Conservation (phyloP, 2,888 invertebrate genomes). For the Gortyna flavago region DNA sequence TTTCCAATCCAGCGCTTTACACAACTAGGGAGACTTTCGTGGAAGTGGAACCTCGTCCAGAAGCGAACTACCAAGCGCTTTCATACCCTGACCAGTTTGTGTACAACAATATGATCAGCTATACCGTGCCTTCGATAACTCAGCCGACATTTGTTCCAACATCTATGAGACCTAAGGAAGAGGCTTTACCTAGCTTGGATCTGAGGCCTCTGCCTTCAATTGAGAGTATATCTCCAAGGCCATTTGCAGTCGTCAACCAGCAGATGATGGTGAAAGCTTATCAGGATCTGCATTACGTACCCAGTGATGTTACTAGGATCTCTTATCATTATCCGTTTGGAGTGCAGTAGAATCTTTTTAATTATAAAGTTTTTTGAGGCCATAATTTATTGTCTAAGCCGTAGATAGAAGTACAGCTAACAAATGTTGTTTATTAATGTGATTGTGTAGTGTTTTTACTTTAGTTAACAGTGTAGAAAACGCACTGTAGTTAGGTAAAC, state of each 20-base stretch:
- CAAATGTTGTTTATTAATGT: constrained; percentile 44
- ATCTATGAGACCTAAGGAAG: constrained; percentile 82
- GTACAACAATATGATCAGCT: constrained; percentile 86
- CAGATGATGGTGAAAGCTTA: constrained; percentile 89
- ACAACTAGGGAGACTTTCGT: constrained; percentile 80
- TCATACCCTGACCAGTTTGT: constrained; percentile 84
- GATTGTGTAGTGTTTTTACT: constrained; percentile 32
- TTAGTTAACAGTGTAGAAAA: constrained; percentile 10
- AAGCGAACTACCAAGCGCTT: constrained; percentile 79
- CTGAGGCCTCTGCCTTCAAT: constrained; percentile 86
- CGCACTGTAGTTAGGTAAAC: constrained; percentile 15
- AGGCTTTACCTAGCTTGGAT: constrained; percentile 79
- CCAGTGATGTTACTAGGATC: constrained; percentile 85
- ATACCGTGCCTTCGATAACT: constrained; percentile 81
- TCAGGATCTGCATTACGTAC: constrained; percentile 86
- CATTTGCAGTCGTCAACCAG: constrained; percentile 86
- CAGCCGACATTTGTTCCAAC: constrained; percentile 80
- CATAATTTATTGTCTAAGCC: constrained; percentile 55
- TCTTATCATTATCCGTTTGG: constrained; percentile 88
- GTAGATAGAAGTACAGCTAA: constrained; percentile 52
- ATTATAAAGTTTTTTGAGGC: constrained; percentile 43
- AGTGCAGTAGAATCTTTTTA: constrained; percentile 76
- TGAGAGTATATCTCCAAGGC: constrained; percentile 87
- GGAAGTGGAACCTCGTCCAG: constrained; percentile 83
- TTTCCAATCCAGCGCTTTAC: constrained; percentile 78